These are phyloP conservation scores for Dorcus parallelipipedus DNA, from an alignment of 2,888 invertebrate genomes.

Conservation along the genomic window DNA sequence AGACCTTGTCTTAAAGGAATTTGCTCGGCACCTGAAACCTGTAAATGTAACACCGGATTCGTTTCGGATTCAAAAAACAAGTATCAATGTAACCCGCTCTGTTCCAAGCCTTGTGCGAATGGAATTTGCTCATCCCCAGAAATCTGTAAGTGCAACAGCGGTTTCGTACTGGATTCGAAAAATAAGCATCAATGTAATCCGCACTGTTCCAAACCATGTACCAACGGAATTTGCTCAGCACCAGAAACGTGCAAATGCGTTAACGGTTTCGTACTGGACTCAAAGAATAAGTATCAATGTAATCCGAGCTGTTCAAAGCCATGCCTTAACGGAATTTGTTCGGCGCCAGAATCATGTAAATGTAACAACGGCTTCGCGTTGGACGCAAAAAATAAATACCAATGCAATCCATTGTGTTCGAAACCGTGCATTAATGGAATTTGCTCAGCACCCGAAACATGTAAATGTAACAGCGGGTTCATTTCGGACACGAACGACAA, in stretches of 20 bases:
- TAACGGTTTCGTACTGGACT: constrained; percentile 11
- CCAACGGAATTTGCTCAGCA: constrained; percentile 19
- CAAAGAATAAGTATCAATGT: constrained; percentile 26
- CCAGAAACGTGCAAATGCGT: constrained; percentile 22
- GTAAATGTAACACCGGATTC: constrained; percentile 15
- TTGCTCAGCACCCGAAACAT: constrained; percentile 25
- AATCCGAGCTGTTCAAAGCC: constrained; percentile 29
- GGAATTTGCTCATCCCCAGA: constrained; percentile 21
- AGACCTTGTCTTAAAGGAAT: constrained; percentile 23
- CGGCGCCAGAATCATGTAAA: constrained; percentile 21
- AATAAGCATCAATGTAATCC: constrained; percentile 18
- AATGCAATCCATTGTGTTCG: constrained; percentile 20
- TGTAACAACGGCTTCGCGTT: constrained; percentile 13
- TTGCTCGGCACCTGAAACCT: constrained; percentile 28
- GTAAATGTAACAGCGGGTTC: constrained; percentile 24
- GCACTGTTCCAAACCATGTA: constrained; percentile 18
- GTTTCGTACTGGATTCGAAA: constrained; percentile 13
- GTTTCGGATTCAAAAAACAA: constrained; percentile 6
- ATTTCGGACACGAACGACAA: constrained; percentile 30
- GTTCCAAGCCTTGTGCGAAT: constrained; percentile 19
- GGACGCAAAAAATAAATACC: constrained; percentile 17
- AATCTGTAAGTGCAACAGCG: constrained; percentile 18
- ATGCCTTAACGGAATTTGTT: constrained; percentile 30
- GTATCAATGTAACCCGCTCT: constrained; percentile 22
- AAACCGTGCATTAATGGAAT: constrained; percentile 16